Evolutionary conservation across 1,140 invertebrate genomes (phyloP), one percentile per base, ranked within the genome.

Genomic region (Hyposmocoma kahamanoa): DNA sequence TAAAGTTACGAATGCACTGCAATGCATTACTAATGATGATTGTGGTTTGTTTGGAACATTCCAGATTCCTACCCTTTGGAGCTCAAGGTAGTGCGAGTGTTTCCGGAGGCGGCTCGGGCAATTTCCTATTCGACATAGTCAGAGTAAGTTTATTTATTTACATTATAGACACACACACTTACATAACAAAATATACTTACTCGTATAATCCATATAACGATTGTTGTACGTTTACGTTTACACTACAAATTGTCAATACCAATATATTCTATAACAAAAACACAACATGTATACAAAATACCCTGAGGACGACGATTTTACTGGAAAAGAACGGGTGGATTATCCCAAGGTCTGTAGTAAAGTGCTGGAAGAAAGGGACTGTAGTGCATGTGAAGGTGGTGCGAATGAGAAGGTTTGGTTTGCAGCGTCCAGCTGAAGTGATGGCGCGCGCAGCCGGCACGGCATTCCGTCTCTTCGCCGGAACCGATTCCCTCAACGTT

Each of bases 111-210:
- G 94, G 93, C 24, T 94, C 93, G 8, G 94, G 94, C 47, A 96
- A 95, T 85, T 94, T 96, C 87, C 87, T 96, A 47, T 95, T 95
- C 84, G 94, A 96, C 80, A 92, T 95, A 61, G 93, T 95, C 72
- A 89, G 94, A 89, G 94, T 95, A 87, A 93, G 91, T 88, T 13
- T 6, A 26, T n/a, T n/a, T n/a, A n/a, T n/a, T n/a, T n/a, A n/a
- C n/a, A n/a, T n/a, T n/a, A n/a, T n/a, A n/a, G n/a, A n/a, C n/a
- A n/a, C n/a, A n/a, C n/a, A n/a, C n/a, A n/a, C n/a, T n/a, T n/a
- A n/a, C n/a, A n/a, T n/a, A n/a, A n/a, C n/a, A n/a, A n/a, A n/a
- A n/a, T n/a, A n/a, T n/a, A n/a, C n/a, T n/a, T n/a, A n/a, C n/a
- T n/a, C n/a, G n/a, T n/a, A n/a, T n/a, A n/a, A n/a, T n/a, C n/a